These are phyloP conservation scores for Vombatus ursinus DNA, from an alignment of 2,113 vertebrate genomes.

Conservation along the genomic window DNA sequence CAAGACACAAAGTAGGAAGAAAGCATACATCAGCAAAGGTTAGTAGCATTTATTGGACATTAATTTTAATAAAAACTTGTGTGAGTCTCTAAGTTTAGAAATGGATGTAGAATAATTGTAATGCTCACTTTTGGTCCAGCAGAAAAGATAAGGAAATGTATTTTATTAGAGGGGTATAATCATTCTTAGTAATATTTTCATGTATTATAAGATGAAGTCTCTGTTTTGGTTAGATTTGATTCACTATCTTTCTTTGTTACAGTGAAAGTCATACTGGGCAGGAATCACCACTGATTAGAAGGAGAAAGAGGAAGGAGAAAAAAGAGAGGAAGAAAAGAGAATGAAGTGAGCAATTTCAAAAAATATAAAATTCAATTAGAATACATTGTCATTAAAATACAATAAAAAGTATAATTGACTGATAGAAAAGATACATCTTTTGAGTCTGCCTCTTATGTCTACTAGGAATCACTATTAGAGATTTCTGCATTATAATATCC, in stretches of 20 bases:
- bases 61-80: background rate
- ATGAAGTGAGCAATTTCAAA: slow-evolving; percentile 11
- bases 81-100: background rate
- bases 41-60: background rate
- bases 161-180: background rate
- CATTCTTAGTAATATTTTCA: background rate
- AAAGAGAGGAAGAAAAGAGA: background rate
- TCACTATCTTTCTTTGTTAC: background rate
- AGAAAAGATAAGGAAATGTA: background rate
- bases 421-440: background rate
- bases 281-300: background rate
- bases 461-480: background rate
- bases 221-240: background rate
- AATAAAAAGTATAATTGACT: background rate
- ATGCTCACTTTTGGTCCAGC: background rate
- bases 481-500: background rate
- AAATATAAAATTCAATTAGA: background rate
- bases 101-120: background rate
- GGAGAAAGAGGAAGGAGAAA: background rate
- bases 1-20: background rate
- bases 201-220: background rate
- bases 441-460: background rate
- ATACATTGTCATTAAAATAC: background rate
- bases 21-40: background rate
- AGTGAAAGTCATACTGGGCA: background rate